Evolutionary conservation across 2,113 vertebrate genomes (phyloP), one percentile per base, ranked within the genome.

Genomic region (Chloroceryle aenea): DNA sequence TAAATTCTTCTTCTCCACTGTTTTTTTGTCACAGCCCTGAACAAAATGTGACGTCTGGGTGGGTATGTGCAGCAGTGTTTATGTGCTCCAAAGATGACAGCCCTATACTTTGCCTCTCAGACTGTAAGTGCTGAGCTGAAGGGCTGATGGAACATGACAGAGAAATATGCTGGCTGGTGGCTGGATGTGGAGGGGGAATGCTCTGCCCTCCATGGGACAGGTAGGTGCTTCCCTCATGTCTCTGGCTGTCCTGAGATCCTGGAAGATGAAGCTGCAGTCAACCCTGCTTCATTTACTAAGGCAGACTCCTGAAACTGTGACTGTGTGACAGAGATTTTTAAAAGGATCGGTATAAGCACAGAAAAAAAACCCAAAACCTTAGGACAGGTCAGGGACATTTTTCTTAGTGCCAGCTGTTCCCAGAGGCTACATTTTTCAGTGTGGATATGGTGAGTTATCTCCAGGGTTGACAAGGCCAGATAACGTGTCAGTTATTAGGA

Each of bases 391-490:
- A 50, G 29, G 52, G 56, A 63, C 52, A 91, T 94, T 94, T 89
- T 93, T 93, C 77, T 89, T 91, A 22, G 30, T 90, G 87, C 53
- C 74, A 79, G 14, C 21, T 56, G 13, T 48, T 94, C 66, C 81
- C 58, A 68, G 69, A 48, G 52, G 53, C 66, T 85, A 43, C n/a
- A 90, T 93, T 93, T 94, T 95, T 96, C 74, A 94, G 56, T 78
- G 55, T n/a, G 66, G 40, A 56, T 85, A 82, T 27, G 14, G 23
- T n/a, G 29, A 93, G 77, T 87, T 97, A 94, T 96, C 82, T 87
- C 36, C 62, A 61, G 62, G n/a, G 71, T 82, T 93, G 85, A 91
- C 82, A 91, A 72, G 71, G 38, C 52, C 85, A 85, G 82, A 85
- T 94, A 87, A 85, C 4, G 1, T 62, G 69, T 82, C 74, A 64